Conservation (phyloP, 2,888 invertebrate species). For the Eupithecia exiguata region DNA sequence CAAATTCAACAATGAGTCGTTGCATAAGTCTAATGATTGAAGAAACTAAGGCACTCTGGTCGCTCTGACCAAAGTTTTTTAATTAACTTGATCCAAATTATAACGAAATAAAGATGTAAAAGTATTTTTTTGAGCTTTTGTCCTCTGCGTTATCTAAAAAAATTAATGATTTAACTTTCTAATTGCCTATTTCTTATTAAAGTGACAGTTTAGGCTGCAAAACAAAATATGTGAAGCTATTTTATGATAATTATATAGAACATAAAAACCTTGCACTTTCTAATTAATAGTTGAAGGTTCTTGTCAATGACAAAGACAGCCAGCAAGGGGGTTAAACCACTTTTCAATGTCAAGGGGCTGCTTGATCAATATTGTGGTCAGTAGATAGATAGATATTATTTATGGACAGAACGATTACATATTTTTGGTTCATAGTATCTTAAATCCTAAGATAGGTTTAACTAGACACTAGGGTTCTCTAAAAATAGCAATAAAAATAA, state of each 20-base stretch:
- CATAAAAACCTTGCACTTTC: neutral
- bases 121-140: slow-evolving; percentile 3
- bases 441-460: too few relatives aligned
- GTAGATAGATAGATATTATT: too few relatives aligned
- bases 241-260: neutral
- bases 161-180: neutral
- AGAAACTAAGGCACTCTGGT: neutral
- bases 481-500: too few relatives aligned
- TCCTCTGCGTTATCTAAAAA: neutral
- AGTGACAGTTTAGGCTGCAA: neutral
- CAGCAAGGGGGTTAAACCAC: neutral
- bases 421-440: too few relatives aligned
- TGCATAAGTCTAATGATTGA: neutral
- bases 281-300: neutral
- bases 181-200: neutral
- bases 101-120: neutral
- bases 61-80: neutral
- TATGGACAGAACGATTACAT: too few relatives aligned
- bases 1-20: neutral
- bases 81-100: neutral
- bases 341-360: neutral
- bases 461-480: too few relatives aligned
- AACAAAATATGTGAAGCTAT: neutral
- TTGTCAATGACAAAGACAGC: neutral
- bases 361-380: neutral